Evolutionary conservation across 2,113 vertebrate genomes (phyloP), one percentile per base, ranked within the genome.

Genomic region (Hippocampus guttulatus): DNA sequence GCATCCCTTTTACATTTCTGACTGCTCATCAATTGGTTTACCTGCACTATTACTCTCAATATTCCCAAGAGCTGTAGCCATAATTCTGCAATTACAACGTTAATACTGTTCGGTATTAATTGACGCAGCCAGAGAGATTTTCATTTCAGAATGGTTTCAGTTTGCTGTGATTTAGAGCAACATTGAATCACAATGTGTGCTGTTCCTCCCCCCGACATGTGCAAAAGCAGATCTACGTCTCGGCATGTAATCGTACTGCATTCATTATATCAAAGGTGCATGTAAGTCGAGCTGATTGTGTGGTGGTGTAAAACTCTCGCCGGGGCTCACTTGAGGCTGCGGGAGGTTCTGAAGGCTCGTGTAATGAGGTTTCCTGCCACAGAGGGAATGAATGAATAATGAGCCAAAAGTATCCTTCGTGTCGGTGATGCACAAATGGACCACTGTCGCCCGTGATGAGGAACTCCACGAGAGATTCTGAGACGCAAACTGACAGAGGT

Each of bases 361-460:
- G 43, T 47, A 65, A 65, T 47, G 41, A 65, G 64, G 15, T 65
- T 65, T 49, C 7, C 14, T 25, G 43, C 64, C 64, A 47, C 64
- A 47, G 43, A 47, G 23, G 41, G 43, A 47, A 65, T 47, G 23
- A 65, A 65, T 65, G 64, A 65, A 65, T 25, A 65, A 65, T 65
- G 41, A 65, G 64, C 27, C 15, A 65, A 65, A 47, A 65, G 41
- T 47, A 65, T 65, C 41, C 41, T 47, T 27, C 27, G 12, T 47
- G 23, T 47, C 41, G 40, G 43, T 45, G 47, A 47, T 47, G 41
- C 41, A 47, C 3, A 45, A 65, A 47, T 65, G 43, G 64, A 25
- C 62, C 40, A 23, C 33, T 11, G 62, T 64, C 40, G n/a, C 62
- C 12, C 21, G 12, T 23, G 62, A 64, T 47, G 41, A 65, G 64